Percentiles rank a stretch among this genome's conserved stretches.
These are phyloP conservation scores for Eupleurogrammus muticus DNA, from an alignment of 2,797 vertebrate species.

Conservation along the genomic window DNA sequence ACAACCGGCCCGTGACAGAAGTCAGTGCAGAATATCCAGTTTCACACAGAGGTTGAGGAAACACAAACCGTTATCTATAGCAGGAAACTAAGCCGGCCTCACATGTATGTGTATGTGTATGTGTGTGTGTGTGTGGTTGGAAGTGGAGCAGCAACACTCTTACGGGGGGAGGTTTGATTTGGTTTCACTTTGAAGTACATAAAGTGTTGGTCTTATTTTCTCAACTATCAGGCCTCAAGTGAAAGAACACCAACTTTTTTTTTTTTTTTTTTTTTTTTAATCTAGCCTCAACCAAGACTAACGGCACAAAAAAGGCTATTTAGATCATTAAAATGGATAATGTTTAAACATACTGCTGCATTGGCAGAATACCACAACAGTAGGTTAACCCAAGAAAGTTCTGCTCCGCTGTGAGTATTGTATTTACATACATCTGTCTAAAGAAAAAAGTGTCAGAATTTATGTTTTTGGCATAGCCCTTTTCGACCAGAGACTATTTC, in stretches of 20 bases:
- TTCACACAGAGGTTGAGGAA: constrained; percentile 66
- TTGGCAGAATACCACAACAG: background rate
- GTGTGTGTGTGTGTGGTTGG: constrained; percentile 4
- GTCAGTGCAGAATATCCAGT: constrained; percentile 57
- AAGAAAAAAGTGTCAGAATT: background rate
- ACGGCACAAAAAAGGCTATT: too few species aligned
- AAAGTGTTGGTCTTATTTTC: background rate
- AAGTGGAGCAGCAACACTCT: constrained; percentile 10
- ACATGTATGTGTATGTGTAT: constrained; percentile 4
- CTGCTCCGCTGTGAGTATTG: background rate
- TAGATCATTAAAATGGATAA: constrained; percentile 5
- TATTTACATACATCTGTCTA: background rate
- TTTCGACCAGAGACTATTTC: background rate
- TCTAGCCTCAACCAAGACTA: background rate
- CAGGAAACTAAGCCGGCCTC: constrained; percentile 64
- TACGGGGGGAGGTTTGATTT: background rate
- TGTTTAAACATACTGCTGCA: constrained; percentile 5
- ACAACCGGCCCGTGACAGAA: constrained; percentile 45
- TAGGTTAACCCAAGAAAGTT: background rate
- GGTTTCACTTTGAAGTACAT: constrained; percentile 10
- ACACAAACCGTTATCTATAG: constrained; percentile 65
- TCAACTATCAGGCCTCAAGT: background rate
- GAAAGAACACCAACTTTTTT: background rate
- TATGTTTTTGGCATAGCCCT: background rate
- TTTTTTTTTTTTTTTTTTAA: too few species aligned